Percentiles rank a stretch among this genome's conserved stretches.
Conservation (phyloP, 2,888 invertebrate genomes). For the Hypolimnas misippus region DNA sequence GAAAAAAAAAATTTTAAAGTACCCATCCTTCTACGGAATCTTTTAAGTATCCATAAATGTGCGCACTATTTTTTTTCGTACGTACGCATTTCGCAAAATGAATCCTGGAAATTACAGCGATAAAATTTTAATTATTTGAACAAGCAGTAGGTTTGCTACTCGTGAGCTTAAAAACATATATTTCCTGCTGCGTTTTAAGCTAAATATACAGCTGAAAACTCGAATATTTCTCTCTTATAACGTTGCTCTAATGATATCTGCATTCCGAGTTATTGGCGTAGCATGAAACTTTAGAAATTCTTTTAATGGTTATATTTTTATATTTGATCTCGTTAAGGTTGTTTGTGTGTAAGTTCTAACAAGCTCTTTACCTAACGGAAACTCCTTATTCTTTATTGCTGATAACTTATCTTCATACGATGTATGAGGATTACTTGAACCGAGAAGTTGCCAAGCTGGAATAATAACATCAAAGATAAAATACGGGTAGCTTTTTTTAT, state of each 20-base stretch:
- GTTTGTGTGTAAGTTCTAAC: neutral
- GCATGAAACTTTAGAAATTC: conserved; percentile 1
- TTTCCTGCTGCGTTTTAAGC: conserved; percentile 19
- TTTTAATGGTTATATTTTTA: conserved; percentile 11
- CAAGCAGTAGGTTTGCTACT: conserved; percentile 18
- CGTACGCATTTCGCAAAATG: conserved; percentile 9
- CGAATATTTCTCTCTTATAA: conserved; percentile 21
- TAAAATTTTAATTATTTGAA: conserved; percentile 32
- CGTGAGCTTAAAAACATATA: conserved; percentile 14
- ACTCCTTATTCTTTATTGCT: conserved; percentile 51
- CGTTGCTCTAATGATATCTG: conserved; percentile 30
- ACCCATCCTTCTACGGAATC: neutral
- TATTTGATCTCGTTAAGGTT: conserved; percentile 3
- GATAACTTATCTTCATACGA: conserved; percentile 49
- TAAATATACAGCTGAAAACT: conserved; percentile 14
- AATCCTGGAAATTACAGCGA: conserved; percentile 22
- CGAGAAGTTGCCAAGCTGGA: conserved; percentile 58
- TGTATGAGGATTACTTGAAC: conserved; percentile 41
- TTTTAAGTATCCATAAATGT: conserved; percentile 16
- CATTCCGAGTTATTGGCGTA: conserved; percentile 22
- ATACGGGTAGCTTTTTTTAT: neutral
- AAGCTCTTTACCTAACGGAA: conserved; percentile 54
- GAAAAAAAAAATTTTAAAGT: neutral
- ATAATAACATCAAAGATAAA: conserved; percentile 34
- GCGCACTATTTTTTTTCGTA: neutral